These are phyloP conservation scores for Noctua comes DNA, from an alignment of 2,888 invertebrate species.

Conservation along the genomic window DNA sequence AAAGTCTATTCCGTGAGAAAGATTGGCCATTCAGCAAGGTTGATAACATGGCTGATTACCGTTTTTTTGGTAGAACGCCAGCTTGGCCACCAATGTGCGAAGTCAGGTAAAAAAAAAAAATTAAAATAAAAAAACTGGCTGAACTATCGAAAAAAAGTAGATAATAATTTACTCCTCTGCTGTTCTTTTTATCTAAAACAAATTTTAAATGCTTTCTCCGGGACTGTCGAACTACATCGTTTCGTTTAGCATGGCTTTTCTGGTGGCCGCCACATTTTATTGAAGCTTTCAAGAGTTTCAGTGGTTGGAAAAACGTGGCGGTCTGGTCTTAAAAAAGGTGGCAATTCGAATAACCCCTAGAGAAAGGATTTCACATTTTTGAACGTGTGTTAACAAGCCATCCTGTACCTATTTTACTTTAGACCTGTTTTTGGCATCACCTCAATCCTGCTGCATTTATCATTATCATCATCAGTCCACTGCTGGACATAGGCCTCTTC, in stretches of 20 bases:
- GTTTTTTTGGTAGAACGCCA: slow-evolving; percentile 2
- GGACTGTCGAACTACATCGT: background rate
- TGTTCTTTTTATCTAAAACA: background rate
- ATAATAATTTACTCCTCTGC: no score
- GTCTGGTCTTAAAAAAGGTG: background rate
- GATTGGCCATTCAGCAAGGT: background rate
- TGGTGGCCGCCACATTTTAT: background rate
- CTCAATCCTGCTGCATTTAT: background rate
- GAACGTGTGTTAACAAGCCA: background rate
- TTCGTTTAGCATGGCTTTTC: background rate
- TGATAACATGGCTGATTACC: background rate
- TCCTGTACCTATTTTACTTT: background rate
- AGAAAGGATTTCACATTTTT: background rate
- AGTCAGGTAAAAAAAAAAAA: background rate
- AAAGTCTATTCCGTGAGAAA: background rate
- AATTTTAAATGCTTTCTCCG: background rate
- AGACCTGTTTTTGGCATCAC: background rate
- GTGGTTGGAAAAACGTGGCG: background rate
- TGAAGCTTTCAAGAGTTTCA: background rate
- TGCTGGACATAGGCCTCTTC: no score
- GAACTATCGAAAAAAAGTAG: no score
- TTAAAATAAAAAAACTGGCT: background rate
- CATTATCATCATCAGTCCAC: no score
- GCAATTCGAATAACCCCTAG: background rate
- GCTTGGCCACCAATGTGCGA: background rate